Conservation (phyloP, 1,140 invertebrate genomes). For the Neodiprion lecontei region DNA sequence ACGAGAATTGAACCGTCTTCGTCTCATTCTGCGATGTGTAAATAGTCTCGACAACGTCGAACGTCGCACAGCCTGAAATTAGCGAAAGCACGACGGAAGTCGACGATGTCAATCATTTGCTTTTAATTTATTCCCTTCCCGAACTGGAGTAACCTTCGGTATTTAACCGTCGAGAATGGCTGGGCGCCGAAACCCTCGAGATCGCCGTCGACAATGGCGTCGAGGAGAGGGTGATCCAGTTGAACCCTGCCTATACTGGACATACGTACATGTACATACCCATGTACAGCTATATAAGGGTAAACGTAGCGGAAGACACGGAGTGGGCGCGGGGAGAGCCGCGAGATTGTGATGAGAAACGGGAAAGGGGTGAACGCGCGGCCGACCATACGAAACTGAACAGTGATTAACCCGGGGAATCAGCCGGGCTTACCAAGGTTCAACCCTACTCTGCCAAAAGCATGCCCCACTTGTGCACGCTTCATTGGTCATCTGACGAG, state of each 20-base stretch:
- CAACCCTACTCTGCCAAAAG: conserved; percentile 13
- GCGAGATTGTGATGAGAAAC: not conserved
- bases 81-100: not conserved
- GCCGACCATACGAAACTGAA: conserved; percentile 23
- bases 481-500: conserved; percentile 11
- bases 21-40: no score
- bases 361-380: conserved; percentile 6
- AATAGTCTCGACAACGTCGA: no score
- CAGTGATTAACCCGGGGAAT: conserved; percentile 42
- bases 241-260: not conserved
- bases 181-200: not conserved
- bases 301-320: conserved; percentile 28
- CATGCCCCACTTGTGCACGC: conserved; percentile 11
- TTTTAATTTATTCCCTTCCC: not conserved
- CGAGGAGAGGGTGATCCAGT: not conserved
- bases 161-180: not conserved
- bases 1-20: no score
- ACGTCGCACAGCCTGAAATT: no score
- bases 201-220: not conserved
- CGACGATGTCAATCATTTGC: not conserved
- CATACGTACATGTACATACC: not conserved
- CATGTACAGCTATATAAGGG: not conserved
- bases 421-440: conserved; percentile 12
- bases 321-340: conserved; percentile 27
- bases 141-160: not conserved